Evolutionary conservation across 2,888 invertebrate genomes (phyloP).

Genomic region (Diabrotica balteata): DNA sequence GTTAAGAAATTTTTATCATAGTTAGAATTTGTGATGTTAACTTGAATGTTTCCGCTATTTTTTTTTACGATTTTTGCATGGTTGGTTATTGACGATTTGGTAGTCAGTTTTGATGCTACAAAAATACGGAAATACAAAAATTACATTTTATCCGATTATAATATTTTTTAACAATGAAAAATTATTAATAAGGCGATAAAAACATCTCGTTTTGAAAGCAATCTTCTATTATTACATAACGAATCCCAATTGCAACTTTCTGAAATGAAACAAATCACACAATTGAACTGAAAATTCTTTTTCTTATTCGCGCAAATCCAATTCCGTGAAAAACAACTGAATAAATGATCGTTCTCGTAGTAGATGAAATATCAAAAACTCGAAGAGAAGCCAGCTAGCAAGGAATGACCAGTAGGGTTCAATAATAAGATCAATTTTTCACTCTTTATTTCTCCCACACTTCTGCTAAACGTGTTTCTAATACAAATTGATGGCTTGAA

Average conservation of each 20-base stretch:
- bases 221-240: too few species aligned
- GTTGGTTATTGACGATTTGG: too few species aligned
- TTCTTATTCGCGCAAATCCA: constrained; percentile 8
- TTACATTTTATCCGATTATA: too few species aligned
- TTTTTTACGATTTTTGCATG: too few species aligned
- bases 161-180: too few species aligned
- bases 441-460: constrained; percentile 38
- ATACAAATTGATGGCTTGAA: constrained; percentile 45
- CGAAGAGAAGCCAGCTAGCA: constrained; percentile 21
- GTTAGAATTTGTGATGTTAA: too few species aligned
- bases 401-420: constrained; percentile 34
- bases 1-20: too few species aligned
- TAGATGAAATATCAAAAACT: constrained; percentile 27
- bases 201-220: too few species aligned
- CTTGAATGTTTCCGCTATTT: too few species aligned
- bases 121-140: too few species aligned
- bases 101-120: too few species aligned
- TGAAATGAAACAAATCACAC: neutral
- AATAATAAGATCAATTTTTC: constrained; percentile 40
- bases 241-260: neutral
- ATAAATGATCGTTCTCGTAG: constrained; percentile 23
- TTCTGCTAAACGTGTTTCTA: constrained; percentile 41
- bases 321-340: constrained; percentile 22
- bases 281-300: neutral
- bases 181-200: too few species aligned